Base-by-base conservation (phyloP, 2,797 vertebrate genomes). In the Danio choprae region DNA sequence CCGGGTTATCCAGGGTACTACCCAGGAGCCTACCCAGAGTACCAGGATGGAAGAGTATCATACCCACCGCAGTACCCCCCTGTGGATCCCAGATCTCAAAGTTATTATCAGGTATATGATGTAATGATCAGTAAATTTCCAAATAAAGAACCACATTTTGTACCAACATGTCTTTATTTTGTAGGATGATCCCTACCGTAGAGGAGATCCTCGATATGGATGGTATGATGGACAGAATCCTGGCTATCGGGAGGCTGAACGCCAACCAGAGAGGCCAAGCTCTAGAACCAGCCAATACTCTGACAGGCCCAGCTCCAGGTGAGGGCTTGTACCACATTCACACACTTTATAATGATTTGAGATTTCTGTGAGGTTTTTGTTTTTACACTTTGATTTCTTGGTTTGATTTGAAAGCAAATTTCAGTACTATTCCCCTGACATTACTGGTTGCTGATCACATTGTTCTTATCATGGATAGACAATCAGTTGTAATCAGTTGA, bases 231-330 rank as follows among this genome's bases (percentile, higher is more conserved):
- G 92, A 13, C 81, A 88, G 78, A 46, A 92, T 4, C 38, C 86
- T 0, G 88, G 89, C 4, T 96, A 95, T 38, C 13, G 88, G 15
- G 96, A 98, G 69, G 81, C 90, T 0, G 97, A 98, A 64, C 89
- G 91, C 56, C 92, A 89, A 74, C 94, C 95, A 0, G 98, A 99
- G 2, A 92, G 97, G 36, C 98, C 98, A 43, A 98, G 94, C 84
- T 99, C 98, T 65, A 94, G 97, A 87, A 83, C 96, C 0, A 99
- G 98, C 79, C 98, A 98, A 87, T 96, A 95, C 89, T 99, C 98
- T 0, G 98, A 99, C 86, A 92, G 96, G 40, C 95, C 96, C 0
- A 18, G 93, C 29, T 96, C 97, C 81, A 96, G 97, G 98, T 99
- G 69, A 86, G 84, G 83, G 15, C 36, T 58, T 75, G 12, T 15